These are phyloP conservation scores for Drosophila nikananu DNA, from an alignment of 1,140 invertebrate species.

Conservation along the genomic window DNA sequence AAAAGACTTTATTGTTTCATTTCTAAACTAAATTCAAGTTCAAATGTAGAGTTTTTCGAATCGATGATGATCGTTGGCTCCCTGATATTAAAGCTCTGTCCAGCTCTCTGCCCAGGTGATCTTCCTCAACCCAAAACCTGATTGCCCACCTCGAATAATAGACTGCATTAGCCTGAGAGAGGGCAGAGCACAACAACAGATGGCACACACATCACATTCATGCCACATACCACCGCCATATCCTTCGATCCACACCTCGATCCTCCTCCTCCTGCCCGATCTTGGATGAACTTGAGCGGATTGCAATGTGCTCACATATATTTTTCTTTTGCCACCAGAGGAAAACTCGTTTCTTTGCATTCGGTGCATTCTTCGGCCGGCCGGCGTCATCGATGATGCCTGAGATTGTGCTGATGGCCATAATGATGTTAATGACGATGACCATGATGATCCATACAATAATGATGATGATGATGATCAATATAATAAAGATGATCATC, in stretches of 20 bases:
- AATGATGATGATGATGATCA: constrained; percentile 33
- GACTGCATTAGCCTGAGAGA: constrained; percentile 42
- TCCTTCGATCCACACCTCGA: constrained; percentile 17
- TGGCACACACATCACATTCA: constrained; percentile 39
- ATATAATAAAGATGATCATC: constrained; percentile 34
- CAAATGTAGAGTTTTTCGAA: background rate
- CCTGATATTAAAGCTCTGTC: background rate
- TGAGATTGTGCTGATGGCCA: constrained; percentile 40
- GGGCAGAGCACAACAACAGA: constrained; percentile 18
- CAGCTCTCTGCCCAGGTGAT: constrained; percentile 5
- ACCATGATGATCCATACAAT: constrained; percentile 27
- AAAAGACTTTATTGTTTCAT: background rate
- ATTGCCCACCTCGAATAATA: constrained; percentile 35
- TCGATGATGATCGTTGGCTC: background rate
- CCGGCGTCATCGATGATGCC: constrained; percentile 74
- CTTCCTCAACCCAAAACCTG: constrained; percentile 35
- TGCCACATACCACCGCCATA: constrained; percentile 26
- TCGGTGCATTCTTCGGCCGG: constrained; percentile 63
- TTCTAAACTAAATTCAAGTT: background rate
- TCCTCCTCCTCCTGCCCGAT: constrained; percentile 4
- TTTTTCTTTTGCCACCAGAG: constrained; percentile 7
- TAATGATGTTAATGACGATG: constrained; percentile 49
- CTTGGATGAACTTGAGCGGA: constrained; percentile 45
- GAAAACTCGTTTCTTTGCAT: constrained; percentile 18
- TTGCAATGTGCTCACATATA: constrained; percentile 38